These are phyloP conservation scores for Cylloceria caligata DNA, from an alignment of 2,888 invertebrate genomes.

Conservation along the genomic window DNA sequence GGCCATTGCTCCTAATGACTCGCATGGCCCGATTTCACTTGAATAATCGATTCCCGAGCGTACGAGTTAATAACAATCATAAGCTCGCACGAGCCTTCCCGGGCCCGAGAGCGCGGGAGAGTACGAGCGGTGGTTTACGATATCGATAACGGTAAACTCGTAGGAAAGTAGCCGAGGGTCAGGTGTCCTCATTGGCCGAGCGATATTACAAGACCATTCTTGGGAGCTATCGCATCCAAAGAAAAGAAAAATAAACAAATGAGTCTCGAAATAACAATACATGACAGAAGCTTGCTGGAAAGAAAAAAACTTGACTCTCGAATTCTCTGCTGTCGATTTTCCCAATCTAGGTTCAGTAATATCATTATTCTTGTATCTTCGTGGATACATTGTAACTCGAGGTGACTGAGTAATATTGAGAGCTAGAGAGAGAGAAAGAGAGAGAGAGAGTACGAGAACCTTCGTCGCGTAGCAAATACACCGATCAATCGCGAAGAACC, in stretches of 20 bases:
- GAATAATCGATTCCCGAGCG: slow-evolving; percentile 61
- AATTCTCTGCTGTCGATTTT: slow-evolving; percentile 53
- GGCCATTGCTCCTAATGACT: slow-evolving; percentile 56
- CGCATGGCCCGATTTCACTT: slow-evolving; percentile 62
- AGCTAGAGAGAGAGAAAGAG: slow-evolving; percentile 18
- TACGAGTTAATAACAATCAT: slow-evolving; percentile 58
- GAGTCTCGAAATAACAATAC: slow-evolving; percentile 22
- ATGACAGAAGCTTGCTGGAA: background rate
- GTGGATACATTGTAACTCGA: slow-evolving; percentile 35
- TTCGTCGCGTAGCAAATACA: slow-evolving; percentile 44
- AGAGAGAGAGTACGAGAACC: slow-evolving; percentile 22
- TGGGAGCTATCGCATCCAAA: slow-evolving; percentile 27
- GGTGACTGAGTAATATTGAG: slow-evolving; percentile 19
- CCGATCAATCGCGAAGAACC: background rate
- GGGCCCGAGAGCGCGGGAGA: slow-evolving; percentile 45
- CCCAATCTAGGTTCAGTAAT: slow-evolving; percentile 19
- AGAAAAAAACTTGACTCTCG: slow-evolving; percentile 46
- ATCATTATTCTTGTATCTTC: slow-evolving; percentile 48
- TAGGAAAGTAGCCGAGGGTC: slow-evolving; percentile 69
- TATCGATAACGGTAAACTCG: slow-evolving; percentile 72
- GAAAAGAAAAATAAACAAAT: slow-evolving; percentile 38
- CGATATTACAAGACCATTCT: slow-evolving; percentile 57
- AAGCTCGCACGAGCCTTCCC: slow-evolving; percentile 39
- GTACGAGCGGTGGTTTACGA: slow-evolving; percentile 68
- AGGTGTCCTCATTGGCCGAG: slow-evolving; percentile 69